Evolutionary conservation across 2,797 vertebrate species (phyloP), one percentile per base, ranked within the genome.

Genomic region (Poecilia wingei): DNA sequence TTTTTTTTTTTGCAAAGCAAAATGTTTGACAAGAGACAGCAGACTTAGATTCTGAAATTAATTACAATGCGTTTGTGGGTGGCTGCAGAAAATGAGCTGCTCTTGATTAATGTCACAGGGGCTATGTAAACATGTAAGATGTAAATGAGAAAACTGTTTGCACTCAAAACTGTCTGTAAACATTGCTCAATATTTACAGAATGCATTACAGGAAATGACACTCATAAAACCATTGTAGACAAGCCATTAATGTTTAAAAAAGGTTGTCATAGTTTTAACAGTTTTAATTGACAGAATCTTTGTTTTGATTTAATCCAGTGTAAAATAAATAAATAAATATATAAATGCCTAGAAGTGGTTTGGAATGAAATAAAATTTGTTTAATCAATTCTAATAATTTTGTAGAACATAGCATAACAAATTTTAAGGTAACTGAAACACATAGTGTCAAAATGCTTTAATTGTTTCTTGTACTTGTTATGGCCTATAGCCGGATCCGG

Each of bases 71-170:
- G 9, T 20, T 55, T 64, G 75, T 81, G 61, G 77, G 82, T 10
- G 22, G 64, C 41, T 47, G 41, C 74, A 51, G 68, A 66, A 70
- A 83, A 81, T 72, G 28, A 80, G 55, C 39, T 72, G 55, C 72
- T 59, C 64, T 70, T 71, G 75, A 82, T 84, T 82, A 82, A 78
- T 82, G 74, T 55, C 51, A 55, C 9, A 33, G 22, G 41, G 75
- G 33, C 78, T 75, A 53, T 9, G 4, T 46, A 8, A 76, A 81
- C 43, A 55, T 83, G 71, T 39, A n/a, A 36, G 74, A 79, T 75
- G 76, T 20, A 72, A 74, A 36, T 51, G 59, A 31, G 70, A 68
- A 82, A 72, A 81, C 51, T 1, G 55, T 55, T 75, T 75, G 49
- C 68, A 80, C 68, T 55, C 41, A 1, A 61, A 77, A 55, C 64